phyloP scores from a whole-genome alignment of 2,888 invertebrate species.

The Hypomecis punctinalis region DNA sequence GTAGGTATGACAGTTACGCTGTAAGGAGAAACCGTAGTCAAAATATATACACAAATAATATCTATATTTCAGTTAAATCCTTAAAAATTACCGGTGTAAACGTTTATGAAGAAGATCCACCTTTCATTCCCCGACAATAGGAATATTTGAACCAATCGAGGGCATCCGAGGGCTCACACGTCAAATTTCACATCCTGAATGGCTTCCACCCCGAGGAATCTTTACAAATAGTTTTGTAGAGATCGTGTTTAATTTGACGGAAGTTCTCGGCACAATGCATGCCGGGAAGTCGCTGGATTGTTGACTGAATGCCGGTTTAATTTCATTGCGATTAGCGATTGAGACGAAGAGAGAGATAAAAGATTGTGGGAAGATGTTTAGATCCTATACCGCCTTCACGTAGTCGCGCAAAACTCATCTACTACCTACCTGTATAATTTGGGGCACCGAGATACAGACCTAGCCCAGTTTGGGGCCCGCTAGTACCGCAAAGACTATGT shows the following conservation, averaged over 20 bases:
- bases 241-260: constrained; percentile 81
- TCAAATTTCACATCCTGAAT: constrained; percentile 84
- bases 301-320: constrained; percentile 59
- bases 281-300: constrained; percentile 73
- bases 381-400: too few species aligned
- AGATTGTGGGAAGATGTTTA: background rate
- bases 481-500: too few species aligned
- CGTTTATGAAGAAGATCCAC: constrained; percentile 72
- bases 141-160: constrained; percentile 59
- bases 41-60: too few species aligned
- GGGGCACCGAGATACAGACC: too few species aligned
- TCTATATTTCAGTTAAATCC: background rate
- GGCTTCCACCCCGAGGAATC: constrained; percentile 70
- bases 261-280: constrained; percentile 73
- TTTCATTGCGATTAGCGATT: constrained; percentile 68
- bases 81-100: constrained; percentile 60
- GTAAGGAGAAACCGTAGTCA: too few species aligned
- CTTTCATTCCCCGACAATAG: constrained; percentile 65
- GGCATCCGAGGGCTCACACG: constrained; percentile 72
- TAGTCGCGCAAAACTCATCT: too few species aligned
- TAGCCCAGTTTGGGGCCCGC: too few species aligned
- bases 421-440: too few species aligned
- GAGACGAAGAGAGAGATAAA: constrained; percentile 8
- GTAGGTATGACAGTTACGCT: too few species aligned
- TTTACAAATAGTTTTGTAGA: constrained; percentile 82